These are phyloP conservation scores for Elmis aenea DNA, from an alignment of 2,888 invertebrate genomes.

Conservation along the genomic window DNA sequence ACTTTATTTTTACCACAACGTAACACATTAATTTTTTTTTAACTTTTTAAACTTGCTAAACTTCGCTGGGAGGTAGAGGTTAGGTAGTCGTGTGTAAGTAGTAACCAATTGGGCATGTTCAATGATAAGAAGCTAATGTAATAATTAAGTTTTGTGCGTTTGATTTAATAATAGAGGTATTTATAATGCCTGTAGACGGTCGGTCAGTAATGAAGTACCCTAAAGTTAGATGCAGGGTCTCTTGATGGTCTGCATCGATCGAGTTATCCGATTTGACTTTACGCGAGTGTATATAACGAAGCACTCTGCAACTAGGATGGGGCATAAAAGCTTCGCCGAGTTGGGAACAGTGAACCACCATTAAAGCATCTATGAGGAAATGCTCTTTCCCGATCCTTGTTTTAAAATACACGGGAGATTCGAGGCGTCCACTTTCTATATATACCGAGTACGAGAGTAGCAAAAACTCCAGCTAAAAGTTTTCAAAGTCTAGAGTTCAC, in stretches of 20 bases:
- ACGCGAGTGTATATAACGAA: constrained; percentile 24
- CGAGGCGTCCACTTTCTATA: constrained; percentile 31
- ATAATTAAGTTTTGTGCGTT: no score
- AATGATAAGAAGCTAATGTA: no score
- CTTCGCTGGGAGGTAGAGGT: no score
- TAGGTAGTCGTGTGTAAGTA: no score
- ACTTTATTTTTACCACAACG: no score
- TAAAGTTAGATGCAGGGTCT: constrained; percentile 13
- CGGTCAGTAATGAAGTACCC: constrained; percentile 11
- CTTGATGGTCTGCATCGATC: constrained; percentile 22
- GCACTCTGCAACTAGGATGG: constrained; percentile 27
- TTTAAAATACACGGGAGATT: constrained; percentile 40
- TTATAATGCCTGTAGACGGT: no score
- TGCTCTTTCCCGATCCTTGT: constrained; percentile 39
- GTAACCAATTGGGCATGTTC: no score
- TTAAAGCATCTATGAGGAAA: constrained; percentile 39
- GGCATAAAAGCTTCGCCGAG: constrained; percentile 31
- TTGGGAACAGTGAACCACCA: constrained; percentile 37
- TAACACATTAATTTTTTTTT: no score
- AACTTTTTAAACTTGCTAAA: no score
- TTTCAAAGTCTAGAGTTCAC: constrained; percentile 26
- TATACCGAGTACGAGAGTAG: constrained; percentile 23
- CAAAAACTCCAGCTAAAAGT: constrained; percentile 28
- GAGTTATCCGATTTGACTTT: constrained; percentile 23
- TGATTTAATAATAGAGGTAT: no score